These are phyloP conservation scores for Aythya baeri DNA, from an alignment of 2,113 vertebrate species.

Conservation along the genomic window DNA sequence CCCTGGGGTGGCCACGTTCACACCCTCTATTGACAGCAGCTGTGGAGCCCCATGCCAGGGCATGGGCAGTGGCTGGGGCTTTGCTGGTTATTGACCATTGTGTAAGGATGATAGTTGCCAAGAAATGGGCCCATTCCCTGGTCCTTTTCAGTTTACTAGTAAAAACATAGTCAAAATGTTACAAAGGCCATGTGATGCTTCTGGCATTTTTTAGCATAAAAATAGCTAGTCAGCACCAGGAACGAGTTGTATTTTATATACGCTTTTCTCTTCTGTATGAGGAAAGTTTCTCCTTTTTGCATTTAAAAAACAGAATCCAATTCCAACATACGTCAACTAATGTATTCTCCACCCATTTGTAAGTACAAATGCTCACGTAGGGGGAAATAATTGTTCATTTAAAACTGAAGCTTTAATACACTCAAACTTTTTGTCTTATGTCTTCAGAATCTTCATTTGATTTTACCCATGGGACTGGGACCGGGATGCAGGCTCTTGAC, in stretches of 20 bases:
- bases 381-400: background rate
- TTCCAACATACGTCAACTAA: background rate
- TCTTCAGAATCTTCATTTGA: background rate
- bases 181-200: background rate
- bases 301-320: background rate
- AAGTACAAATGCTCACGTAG: fast-evolving
- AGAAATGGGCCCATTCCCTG: background rate
- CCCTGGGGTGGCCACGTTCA: background rate
- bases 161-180: background rate
- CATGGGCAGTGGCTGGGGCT: background rate
- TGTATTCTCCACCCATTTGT: background rate
- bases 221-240: background rate
- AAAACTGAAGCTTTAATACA: background rate
- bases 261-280: background rate
- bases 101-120: background rate
- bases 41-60: background rate
- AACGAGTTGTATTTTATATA: fast-evolving
- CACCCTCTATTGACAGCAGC: background rate
- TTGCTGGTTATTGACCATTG: background rate
- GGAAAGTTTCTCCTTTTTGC: background rate
- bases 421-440: background rate
- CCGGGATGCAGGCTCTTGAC: background rate
- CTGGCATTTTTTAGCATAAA: background rate
- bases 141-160: background rate
- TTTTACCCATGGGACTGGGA: background rate